Conservation (phyloP, 2,797 vertebrate species). For the Leptoclinus maculatus region DNA sequence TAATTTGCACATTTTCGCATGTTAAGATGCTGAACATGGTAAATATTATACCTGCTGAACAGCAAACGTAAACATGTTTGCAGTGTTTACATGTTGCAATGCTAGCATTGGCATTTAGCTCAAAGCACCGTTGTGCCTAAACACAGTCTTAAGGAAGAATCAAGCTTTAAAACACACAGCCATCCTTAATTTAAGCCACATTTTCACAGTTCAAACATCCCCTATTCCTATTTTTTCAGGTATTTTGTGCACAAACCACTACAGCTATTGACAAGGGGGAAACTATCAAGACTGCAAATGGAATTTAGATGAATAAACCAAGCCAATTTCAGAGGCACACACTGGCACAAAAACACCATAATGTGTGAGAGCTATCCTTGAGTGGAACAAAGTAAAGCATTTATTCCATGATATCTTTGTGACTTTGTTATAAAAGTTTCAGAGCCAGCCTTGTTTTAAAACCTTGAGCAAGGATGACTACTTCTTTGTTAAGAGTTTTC, state of each 20-base stretch:
- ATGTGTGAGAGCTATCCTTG: slow-evolving; percentile 7
- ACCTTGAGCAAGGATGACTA: slow-evolving; percentile 40
- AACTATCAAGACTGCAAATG: background rate
- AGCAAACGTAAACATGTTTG: background rate
- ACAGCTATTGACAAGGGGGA: background rate
- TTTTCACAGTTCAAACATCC: background rate
- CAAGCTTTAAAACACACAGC: background rate
- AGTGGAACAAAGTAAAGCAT: slow-evolving; percentile 12
- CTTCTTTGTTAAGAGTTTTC: slow-evolving; percentile 23
- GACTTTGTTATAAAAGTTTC: slow-evolving; percentile 20
- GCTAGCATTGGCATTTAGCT: background rate
- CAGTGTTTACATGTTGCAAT: background rate
- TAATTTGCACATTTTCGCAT: background rate
- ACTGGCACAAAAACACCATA: background rate
- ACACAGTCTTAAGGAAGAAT: background rate
- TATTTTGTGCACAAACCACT: background rate
- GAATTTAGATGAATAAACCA: background rate
- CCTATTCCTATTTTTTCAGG: background rate
- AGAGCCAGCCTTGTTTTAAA: slow-evolving; percentile 29
- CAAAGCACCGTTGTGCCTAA: background rate
- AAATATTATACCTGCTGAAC: background rate
- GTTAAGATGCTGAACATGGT: background rate
- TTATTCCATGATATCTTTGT: slow-evolving; percentile 1
- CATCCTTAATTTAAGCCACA: background rate
- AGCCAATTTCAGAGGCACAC: background rate